These are phyloP conservation scores for Actinia equina DNA, from an alignment of 64 coral and sea anemone species.

Conservation along the genomic window DNA sequence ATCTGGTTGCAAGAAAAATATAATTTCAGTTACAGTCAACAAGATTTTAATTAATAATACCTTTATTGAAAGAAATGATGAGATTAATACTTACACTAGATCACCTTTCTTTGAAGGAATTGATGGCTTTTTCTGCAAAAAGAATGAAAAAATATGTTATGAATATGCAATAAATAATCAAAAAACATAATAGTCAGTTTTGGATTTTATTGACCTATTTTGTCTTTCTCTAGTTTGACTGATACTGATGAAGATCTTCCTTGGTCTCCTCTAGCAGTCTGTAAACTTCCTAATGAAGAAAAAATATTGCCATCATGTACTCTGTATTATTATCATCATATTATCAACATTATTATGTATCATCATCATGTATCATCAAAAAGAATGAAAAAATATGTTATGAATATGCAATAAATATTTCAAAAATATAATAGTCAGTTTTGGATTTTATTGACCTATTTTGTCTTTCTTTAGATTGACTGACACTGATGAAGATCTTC, in stretches of 20 bases:
- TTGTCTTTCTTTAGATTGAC: not conserved
- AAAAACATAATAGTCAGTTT: not conserved
- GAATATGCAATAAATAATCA: too few relatives aligned
- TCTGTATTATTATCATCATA: not conserved
- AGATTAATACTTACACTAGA: constrained; percentile 28
- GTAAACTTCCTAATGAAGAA: not conserved
- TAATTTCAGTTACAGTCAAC: too few relatives aligned
- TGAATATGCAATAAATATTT: too few relatives aligned
- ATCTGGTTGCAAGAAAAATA: too few relatives aligned
- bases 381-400: not conserved
- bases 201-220: not conserved
- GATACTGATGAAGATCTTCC: not conserved
- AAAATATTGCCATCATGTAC: not conserved
- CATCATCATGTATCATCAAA: not conserved
- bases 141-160: not conserved
- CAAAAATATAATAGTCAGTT: not conserved
- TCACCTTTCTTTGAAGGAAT: constrained; percentile 49
- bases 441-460: not conserved
- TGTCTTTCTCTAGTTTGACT: not conserved
- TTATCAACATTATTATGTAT: not conserved
- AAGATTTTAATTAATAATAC: too few relatives aligned
- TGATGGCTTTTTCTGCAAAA: constrained; percentile 37
- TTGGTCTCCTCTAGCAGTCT: not conserved
- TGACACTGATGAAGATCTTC: not conserved
- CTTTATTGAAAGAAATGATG: not conserved